Conservation (phyloP, 2,797 vertebrate species). For the Chromobotia macracanthus region DNA sequence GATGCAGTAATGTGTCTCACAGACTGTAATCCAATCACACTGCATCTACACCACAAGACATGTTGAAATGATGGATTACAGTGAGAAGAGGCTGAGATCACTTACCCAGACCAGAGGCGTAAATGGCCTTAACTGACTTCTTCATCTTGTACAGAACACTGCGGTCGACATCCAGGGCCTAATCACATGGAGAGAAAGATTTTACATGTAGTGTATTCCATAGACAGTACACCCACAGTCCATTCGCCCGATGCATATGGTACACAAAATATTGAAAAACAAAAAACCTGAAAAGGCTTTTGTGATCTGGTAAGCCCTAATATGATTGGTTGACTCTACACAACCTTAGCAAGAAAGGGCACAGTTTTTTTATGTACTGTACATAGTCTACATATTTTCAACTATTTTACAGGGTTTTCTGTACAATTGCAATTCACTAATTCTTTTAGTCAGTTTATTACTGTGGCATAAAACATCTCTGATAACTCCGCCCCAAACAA, state of each 20-base stretch:
- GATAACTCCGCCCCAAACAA: too few relatives aligned
- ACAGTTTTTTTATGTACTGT: too few relatives aligned
- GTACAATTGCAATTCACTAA: too few relatives aligned
- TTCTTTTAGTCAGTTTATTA: too few relatives aligned
- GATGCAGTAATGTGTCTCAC: slow-evolving; percentile 14
- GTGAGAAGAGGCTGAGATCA: slow-evolving; percentile 54
- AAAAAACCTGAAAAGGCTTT: neutral
- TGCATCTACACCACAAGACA: neutral
- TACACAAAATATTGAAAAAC: neutral
- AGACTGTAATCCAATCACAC: slow-evolving; percentile 36
- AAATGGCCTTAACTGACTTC: slow-evolving; percentile 98
- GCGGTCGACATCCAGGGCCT: slow-evolving; percentile 97
- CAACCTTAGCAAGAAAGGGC: neutral
- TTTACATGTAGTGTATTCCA: neutral
- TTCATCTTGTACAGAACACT: slow-evolving; percentile 99
- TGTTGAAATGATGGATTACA: slow-evolving; percentile 23
- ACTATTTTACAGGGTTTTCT: too few relatives aligned
- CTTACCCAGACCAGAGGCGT: slow-evolving; percentile 95
- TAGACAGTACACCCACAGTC: neutral
- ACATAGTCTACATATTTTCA: too few relatives aligned
- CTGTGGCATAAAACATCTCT: too few relatives aligned
- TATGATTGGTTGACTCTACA: neutral
- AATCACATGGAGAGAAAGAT: slow-evolving; percentile 53
- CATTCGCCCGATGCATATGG: neutral
- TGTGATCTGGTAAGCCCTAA: neutral